Evolutionary conservation across 2,888 invertebrate genomes (phyloP), one percentile per base, ranked within the genome.

Genomic region (Meteorus colon): DNA sequence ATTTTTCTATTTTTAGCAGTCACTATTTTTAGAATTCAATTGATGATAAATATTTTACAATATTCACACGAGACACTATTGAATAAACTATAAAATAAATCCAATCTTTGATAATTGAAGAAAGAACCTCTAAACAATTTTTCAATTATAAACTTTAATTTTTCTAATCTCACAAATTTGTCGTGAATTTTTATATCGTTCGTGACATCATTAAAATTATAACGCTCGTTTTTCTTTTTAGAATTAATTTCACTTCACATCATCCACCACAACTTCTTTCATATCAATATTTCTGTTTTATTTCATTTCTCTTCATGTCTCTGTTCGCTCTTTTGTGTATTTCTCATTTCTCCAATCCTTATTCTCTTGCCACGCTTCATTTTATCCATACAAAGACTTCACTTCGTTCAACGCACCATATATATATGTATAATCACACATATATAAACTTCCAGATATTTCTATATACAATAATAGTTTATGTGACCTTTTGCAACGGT

Each of bases 301-400:
- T 29, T 31, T 55, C 51, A 37, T 41, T 14, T 51, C 59, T 41
- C 62, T 65, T 62, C 24, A 6, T 24, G 24, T 34, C 34, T 45
- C 8, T 48, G 6, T 67, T 48, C n/a, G 19, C 65, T 29, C 16
- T 37, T 31, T 62, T 62, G 48, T 77, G 24, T 55, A 19, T 62
- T 67, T 8, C 19, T 55, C n/a, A 55, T 55, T 55, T 6, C 8
- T 55, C 19, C 10, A 19, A 19, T 1, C 19, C 19, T 55, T 24
- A 19, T 55, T 55, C 55, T 19, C 4, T 34, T n/a, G 55, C 8
- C 55, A 55, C 10, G 55, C 55, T 55, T 55, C 19, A 55, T 55
- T 55, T 55, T 19, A 55, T 55, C 19, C 19, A 19, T 55, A 55
- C 55, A 55, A 19, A 55, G 19, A 8, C 19, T 8, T n/a, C 10